Base-by-base conservation (phyloP, 2,113 vertebrate species). In the Pipra filicauda region DNA sequence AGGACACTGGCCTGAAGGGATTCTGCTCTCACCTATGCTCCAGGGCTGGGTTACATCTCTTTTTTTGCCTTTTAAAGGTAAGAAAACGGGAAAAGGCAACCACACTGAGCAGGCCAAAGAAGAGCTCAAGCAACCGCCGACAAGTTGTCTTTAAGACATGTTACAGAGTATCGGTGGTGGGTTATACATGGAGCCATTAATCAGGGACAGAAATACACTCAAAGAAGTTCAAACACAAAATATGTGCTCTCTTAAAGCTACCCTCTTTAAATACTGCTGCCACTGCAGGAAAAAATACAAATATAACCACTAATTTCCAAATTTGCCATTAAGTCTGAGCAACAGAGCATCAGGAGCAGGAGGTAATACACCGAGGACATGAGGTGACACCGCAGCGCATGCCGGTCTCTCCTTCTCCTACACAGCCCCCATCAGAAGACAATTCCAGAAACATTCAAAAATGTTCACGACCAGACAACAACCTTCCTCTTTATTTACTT, bases 361-460 rank as follows among this genome's bases (percentile, higher is more conserved):
- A 72, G 48, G 62, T 30, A 86, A 66, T 9, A 8, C 1, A 4
- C 43, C 10, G 19, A 85, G 43, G 89, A 85, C 39, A 35, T 0
- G 9, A 86, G 85, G 90, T 13, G 59, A 70, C 44, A 69, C 22
- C 2, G 37, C 71, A 73, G 41, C 1, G 0, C 46, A 37, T 59
- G 33, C 54, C 3, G 0, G 30, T 21, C 59, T 59, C 31, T 55
- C 80, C 49, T 37, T 57, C 72, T 76, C 74, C 65, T n/a, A 2
- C 69, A 67, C 22, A 64, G 57, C 5, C 28, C 43, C 43, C 48
- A 21, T 33, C 6, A 6, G 16, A 26, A 89, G 93, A 85, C 76
- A 55, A 88, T 43, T 86, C 62, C 81, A 88, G 54, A 77, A 94
- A 93, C 24, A 58, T 72, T 85, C 66, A 75, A 69, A 93, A 95